Percentiles rank a stretch among this genome's conserved stretches.
phyloP scores from a whole-genome alignment of 1,140 invertebrate genomes.

The Drosophila littoralis region DNA sequence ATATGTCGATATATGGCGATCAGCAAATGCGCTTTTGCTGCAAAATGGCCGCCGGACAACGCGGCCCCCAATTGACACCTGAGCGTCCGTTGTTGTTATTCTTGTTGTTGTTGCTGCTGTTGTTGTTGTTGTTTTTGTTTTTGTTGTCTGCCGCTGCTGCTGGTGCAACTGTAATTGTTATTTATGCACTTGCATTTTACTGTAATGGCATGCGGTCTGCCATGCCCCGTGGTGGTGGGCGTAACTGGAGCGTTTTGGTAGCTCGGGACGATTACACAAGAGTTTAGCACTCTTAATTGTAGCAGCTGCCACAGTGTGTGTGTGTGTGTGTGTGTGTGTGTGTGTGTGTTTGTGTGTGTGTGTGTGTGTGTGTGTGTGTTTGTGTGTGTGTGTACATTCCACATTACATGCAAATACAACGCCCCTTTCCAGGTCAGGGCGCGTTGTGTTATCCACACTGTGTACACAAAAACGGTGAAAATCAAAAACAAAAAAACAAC shows the following conservation, averaged over 20 bases:
- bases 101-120: conserved; percentile 24
- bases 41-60: conserved; percentile 76
- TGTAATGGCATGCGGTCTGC: conserved; percentile 67
- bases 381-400: conserved; percentile 3
- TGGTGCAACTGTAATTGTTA: conserved; percentile 70
- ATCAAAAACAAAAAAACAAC: conserved; percentile 15
- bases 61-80: conserved; percentile 78
- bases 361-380: no score
- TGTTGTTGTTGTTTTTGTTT: conserved; percentile 18
- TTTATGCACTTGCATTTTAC: conserved; percentile 81
- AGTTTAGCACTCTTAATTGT: conserved; percentile 59
- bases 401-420: conserved; percentile 30
- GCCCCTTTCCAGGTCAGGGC: conserved; percentile 10
- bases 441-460: conserved; percentile 24
- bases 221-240: conserved; percentile 69
- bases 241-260: conserved; percentile 67
- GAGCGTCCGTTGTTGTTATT: conserved; percentile 61
- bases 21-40: conserved; percentile 63
- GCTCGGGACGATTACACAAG: conserved; percentile 65
- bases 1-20: conserved; percentile 58
- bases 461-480: conserved; percentile 24
- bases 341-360: no score
- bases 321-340: no score
- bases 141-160: conserved; percentile 22
- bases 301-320: conserved; percentile 12